phyloP scores from a whole-genome alignment of 2,797 vertebrate genomes.

The Neostethus bicornis region DNA sequence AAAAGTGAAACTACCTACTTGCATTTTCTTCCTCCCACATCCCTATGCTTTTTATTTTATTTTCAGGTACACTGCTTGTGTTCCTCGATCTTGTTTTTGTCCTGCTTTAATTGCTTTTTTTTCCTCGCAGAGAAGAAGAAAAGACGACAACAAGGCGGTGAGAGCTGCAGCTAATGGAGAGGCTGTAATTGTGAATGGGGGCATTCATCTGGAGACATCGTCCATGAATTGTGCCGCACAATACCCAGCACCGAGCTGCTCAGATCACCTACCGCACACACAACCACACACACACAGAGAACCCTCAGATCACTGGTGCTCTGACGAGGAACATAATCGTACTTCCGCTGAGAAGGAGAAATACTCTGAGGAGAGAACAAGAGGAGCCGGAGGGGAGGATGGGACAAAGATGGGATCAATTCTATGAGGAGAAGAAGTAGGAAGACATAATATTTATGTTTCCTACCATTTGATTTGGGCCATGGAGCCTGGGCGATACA shows the following conservation, averaged over 20 bases:
- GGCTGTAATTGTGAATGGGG: constrained; percentile 80
- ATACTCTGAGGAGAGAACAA: constrained; percentile 49
- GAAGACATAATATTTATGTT: constrained; percentile 65
- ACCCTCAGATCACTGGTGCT: constrained; percentile 68
- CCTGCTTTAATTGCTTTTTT: constrained; percentile 76
- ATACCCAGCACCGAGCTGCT: constrained; percentile 70
- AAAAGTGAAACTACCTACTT: constrained; percentile 28
- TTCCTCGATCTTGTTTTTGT: constrained; percentile 74
- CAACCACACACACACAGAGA: constrained; percentile 34
- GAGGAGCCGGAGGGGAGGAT: constrained; percentile 20
- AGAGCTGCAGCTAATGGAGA: constrained; percentile 76
- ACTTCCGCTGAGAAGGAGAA: constrained; percentile 65
- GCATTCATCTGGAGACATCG: constrained; percentile 79
- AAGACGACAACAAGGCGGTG: constrained; percentile 69
- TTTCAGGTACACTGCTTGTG: constrained; percentile 66
- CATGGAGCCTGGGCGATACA: constrained; percentile 64
- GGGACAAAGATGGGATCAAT: too few relatives aligned
- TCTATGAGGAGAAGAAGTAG: constrained; percentile 35
- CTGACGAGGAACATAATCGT: constrained; percentile 75
- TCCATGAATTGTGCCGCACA: constrained; percentile 75
- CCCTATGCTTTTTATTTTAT: constrained; percentile 30
- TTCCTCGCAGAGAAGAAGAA: constrained; percentile 64
- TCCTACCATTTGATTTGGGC: constrained; percentile 74
- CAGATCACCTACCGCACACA: constrained; percentile 72
- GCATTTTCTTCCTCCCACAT: constrained; percentile 23